A percentile compares a stretch with the other conserved stretches of the same genome.
Evolutionary conservation across 1,140 invertebrate species (phyloP).

Genomic region (Monomorium pharaonis): DNA sequence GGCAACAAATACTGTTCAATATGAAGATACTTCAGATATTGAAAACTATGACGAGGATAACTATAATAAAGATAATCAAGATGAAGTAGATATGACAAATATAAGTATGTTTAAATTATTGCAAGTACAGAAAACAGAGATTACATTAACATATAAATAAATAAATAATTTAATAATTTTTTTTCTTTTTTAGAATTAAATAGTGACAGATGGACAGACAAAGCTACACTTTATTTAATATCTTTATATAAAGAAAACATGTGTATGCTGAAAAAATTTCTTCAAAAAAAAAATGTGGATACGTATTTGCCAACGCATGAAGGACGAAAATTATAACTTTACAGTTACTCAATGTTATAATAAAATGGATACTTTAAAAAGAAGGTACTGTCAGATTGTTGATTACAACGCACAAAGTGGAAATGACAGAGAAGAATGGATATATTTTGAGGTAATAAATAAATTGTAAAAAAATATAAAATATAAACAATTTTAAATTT

Average conservation of each 20-base stretch:
- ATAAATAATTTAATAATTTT: not conserved
- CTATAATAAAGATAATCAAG: too few species aligned
- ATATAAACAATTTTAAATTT: not conserved
- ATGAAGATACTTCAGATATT: not conserved
- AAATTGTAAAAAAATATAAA: too few species aligned
- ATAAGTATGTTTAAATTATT: not conserved
- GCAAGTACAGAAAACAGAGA: not conserved
- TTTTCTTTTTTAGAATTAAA: not conserved
- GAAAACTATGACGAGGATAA: not conserved
- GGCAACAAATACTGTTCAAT: not conserved
- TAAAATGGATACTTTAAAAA: conserved; percentile 18
- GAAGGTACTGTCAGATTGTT: not conserved
- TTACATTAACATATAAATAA: not conserved
- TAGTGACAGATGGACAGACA: not conserved
- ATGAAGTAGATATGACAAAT: not conserved
- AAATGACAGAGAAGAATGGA: conserved; percentile 26
- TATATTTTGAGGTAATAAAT: conserved; percentile 24
- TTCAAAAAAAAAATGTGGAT: not conserved
- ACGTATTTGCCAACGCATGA: not conserved
- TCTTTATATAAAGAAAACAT: not conserved
- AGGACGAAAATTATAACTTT: not conserved
- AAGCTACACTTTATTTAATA: not conserved
- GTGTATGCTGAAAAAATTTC: not conserved
- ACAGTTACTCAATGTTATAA: not conserved
- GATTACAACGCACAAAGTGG: conserved; percentile 13